Evolutionary conservation across 92 coral and sea anemone genomes (phyloP), one percentile per base, ranked within the genome.

Genomic region (Actinostola sp.): DNA sequence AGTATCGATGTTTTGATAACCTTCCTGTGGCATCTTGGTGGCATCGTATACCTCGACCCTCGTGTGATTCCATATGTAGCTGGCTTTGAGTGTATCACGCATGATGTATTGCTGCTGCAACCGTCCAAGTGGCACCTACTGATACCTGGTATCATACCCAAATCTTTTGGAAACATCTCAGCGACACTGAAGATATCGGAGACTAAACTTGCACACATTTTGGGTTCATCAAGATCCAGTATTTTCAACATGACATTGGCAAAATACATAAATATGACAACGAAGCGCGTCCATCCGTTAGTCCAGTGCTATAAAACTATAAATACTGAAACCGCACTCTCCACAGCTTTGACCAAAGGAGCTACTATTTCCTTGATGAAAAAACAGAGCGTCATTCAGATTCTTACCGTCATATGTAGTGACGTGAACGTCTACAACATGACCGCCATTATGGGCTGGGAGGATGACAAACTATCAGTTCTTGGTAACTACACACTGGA

Each of bases 111-210:
- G 56, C 45, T 78, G 15, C 81, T 78, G 32, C 54, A 78, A 14
- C 89, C 92, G 13, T 86, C 91, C 2, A 73, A 76, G 49, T 86
- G 96, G 96, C 39, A 81, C 2, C 25, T 59, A 19, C 9, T 83
- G 16, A 68, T 86, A 9, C 92, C 82, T 49, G 68, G 42, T 1
- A 89, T 86, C 61, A 72, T 86, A 2, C 70, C 58, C 7, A 77
- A 75, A 21, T 71, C 92, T n/a, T 89, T 60, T 62, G 24, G 16
- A 1, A 86, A 49, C 13, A 66, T 76, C 27, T 69, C 96, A 1
- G 20, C 8, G 0, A 21, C 77, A n/a, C 76, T 90, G 52, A 78
- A 62, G 7, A 49, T 86, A 57, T 31, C 77, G 6, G 77, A 72
- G 32, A 73, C 51, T 24, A 81, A 81, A 30, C 70, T 90, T 30